Conservation (phyloP, 2,113 vertebrate species). For the Picathartes gymnocephalus region DNA sequence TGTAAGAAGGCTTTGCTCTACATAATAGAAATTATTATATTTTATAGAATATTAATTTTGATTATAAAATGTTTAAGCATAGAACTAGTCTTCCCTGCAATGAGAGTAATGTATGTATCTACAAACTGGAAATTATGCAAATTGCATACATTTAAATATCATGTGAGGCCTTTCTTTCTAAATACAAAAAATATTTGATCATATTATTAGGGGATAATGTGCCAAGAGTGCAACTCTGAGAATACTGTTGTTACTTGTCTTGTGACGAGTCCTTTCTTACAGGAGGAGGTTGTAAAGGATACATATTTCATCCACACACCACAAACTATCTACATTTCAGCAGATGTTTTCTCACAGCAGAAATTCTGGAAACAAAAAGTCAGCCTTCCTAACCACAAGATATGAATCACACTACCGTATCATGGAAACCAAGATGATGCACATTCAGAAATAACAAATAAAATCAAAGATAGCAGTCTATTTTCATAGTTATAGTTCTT, state of each 20-base stretch:
- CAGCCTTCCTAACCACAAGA: constrained; percentile 41
- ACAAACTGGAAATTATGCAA: neutral
- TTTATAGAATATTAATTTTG: neutral
- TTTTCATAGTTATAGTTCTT: constrained; percentile 14
- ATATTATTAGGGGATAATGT: neutral
- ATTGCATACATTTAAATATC: neutral
- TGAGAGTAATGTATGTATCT: neutral
- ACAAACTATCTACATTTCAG: constrained; percentile 11
- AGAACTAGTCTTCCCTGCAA: neutral
- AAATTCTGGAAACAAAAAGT: constrained; percentile 40
- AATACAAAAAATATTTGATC: neutral
- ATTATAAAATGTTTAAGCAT: neutral
- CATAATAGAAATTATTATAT: neutral
- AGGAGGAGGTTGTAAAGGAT: neutral
- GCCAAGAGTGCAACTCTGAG: neutral
- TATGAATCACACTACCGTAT: constrained; percentile 28
- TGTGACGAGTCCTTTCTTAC: neutral
- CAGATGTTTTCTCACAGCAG: constrained; percentile 14
- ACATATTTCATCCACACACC: neutral
- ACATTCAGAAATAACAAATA: constrained; percentile 27
- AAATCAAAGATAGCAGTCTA: constrained; percentile 20
- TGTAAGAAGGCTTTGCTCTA: neutral
- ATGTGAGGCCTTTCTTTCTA: neutral
- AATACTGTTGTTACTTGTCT: neutral
- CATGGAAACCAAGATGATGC: constrained; percentile 12